phyloP scores from a whole-genome alignment of 1,140 invertebrate species.

The Calephelis virginiensis region DNA sequence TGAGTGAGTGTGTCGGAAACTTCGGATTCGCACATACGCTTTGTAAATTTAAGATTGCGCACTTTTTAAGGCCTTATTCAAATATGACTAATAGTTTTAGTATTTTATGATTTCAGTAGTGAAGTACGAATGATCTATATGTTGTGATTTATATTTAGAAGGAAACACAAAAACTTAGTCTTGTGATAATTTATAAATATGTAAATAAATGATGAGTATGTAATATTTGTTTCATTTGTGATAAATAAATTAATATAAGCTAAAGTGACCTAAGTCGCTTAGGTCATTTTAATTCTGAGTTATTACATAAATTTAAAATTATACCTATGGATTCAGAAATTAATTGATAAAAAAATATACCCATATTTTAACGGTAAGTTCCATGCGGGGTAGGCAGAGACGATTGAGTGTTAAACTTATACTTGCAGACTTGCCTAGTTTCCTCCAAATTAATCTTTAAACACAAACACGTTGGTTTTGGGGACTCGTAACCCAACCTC shows the following conservation, averaged over 20 bases:
- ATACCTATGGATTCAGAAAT: too few species aligned
- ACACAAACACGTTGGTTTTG: too few species aligned
- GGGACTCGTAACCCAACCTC: too few species aligned
- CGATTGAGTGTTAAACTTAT: too few species aligned
- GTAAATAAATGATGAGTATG: conserved; percentile 74
- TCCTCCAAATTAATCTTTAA: too few species aligned
- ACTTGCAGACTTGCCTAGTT: too few species aligned
- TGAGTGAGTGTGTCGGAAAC: neutral
- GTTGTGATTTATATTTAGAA: conserved; percentile 76
- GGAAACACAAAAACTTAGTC: conserved; percentile 68
- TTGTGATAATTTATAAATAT: conserved; percentile 76
- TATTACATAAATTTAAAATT: too few species aligned
- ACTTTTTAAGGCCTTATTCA: conserved; percentile 68
- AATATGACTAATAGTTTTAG: conserved; percentile 39
- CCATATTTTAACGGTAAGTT: too few species aligned
- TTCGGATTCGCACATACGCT: conserved; percentile 28
- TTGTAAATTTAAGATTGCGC: conserved; percentile 48
- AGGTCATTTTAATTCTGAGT: too few species aligned
- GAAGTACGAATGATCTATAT: conserved; percentile 62
- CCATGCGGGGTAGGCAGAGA: too few species aligned
- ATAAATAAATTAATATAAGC: neutral
- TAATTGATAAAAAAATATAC: too few species aligned
- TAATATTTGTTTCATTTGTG: conserved; percentile 38
- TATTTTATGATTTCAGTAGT: conserved; percentile 23
- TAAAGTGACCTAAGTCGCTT: too few species aligned